Conservation (phyloP, 1,140 invertebrate genomes). For the Drosophila obscura region DNA sequence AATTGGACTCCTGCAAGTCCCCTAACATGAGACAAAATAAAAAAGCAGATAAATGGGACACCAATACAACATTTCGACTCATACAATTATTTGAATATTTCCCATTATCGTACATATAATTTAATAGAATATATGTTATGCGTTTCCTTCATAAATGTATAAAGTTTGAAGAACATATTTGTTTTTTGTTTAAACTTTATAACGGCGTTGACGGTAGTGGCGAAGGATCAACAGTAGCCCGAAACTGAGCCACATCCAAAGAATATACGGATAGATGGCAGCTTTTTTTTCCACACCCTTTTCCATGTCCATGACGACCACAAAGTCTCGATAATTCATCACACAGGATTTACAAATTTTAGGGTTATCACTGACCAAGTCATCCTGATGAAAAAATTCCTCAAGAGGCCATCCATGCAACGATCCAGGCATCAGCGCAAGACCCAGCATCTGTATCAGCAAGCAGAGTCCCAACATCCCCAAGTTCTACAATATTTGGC, state of each 20-base stretch:
- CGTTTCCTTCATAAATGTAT: no score
- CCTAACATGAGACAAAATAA: no score
- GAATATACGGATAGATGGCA: constrained; percentile 38
- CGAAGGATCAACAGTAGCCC: constrained; percentile 27
- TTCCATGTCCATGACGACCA: constrained; percentile 28
- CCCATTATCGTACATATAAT: no score
- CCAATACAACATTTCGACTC: neutral
- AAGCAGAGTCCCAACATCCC: constrained; percentile 1
- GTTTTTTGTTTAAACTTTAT: neutral
- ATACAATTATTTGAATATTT: no score
- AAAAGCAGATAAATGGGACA: neutral
- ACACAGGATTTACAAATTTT: constrained; percentile 43
- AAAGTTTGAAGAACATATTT: neutral
- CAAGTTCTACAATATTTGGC: neutral
- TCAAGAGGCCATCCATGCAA: constrained; percentile 18
- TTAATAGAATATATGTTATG: no score
- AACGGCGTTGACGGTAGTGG: constrained; percentile 26
- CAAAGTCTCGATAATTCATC: constrained; percentile 52
- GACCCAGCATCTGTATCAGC: constrained; percentile 29
- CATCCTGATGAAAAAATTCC: constrained; percentile 28
- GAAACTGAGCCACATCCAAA: constrained; percentile 54
- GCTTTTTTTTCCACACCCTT: neutral
- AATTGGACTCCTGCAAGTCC: no score
- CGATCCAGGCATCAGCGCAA: neutral
- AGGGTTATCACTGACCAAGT: constrained; percentile 52